Conservation (phyloP, 64 coral and sea anemone genomes). For the Actinia equina region DNA sequence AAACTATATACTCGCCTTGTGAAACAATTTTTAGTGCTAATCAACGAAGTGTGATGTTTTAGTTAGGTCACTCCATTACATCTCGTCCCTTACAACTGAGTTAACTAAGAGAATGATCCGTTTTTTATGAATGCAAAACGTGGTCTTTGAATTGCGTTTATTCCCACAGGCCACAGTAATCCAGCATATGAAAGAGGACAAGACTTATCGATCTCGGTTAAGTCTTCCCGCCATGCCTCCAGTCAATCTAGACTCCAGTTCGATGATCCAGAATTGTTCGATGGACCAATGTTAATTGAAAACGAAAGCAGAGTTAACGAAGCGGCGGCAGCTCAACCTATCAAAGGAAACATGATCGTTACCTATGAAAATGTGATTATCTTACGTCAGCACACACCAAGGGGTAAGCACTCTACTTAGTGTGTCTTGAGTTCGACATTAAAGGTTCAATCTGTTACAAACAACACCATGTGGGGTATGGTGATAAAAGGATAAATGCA, state of each 20-base stretch:
- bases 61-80: too few species aligned
- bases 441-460: too few species aligned
- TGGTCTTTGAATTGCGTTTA: not conserved
- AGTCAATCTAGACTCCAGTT: not conserved
- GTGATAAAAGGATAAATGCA: too few species aligned
- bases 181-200: slow-evolving; percentile 9
- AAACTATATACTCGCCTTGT: too few species aligned
- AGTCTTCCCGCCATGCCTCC: not conserved
- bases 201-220: not conserved
- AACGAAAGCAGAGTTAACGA: not conserved
- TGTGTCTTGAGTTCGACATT: too few species aligned
- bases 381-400: not conserved
- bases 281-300: not conserved
- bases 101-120: not conserved
- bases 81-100: too few species aligned
- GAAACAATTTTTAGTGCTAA: too few species aligned
- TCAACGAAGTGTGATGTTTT: too few species aligned
- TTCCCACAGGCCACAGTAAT: slow-evolving; percentile 7
- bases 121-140: not conserved
- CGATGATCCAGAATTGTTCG: not conserved
- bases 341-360: slow-evolving; percentile 1
- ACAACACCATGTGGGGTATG: too few species aligned
- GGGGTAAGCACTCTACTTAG: not conserved
- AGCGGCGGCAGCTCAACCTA: not conserved
- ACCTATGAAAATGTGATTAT: slow-evolving; percentile 11